These are phyloP conservation scores for Argyrosomus japonicus DNA, from an alignment of 2,113 vertebrate genomes.

Conservation along the genomic window DNA sequence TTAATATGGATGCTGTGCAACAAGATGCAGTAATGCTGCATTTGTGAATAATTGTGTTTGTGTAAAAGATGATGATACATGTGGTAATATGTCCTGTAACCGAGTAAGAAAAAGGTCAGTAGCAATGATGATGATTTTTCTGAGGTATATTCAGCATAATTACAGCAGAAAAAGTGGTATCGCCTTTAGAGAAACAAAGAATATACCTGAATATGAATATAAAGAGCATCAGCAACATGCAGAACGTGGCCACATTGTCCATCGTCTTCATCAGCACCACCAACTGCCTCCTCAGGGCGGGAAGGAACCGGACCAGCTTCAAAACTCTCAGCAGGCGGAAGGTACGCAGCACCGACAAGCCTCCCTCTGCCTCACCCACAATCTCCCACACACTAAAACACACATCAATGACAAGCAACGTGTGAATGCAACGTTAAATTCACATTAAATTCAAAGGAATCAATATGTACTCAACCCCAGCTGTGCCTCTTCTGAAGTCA, in stretches of 20 bases:
- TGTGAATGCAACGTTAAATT: conserved; percentile 11
- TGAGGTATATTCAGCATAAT: conserved; percentile 6
- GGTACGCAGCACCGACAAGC: conserved; percentile 90
- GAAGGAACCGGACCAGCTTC: conserved; percentile 94
- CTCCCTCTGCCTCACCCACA: conserved; percentile 91
- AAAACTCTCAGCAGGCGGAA: conserved; percentile 93
- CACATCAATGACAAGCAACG: conserved; percentile 14
- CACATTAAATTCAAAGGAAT: conserved; percentile 20
- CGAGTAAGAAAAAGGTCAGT: conserved; percentile 13
- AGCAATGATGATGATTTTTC: neutral
- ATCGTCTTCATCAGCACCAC: conserved; percentile 97
- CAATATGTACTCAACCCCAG: conserved; percentile 3
- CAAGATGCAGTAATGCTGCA: conserved; percentile 10
- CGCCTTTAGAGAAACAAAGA: neutral
- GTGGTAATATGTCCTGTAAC: conserved; percentile 13
- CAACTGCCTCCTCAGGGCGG: conserved; percentile 91
- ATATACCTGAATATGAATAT: conserved; percentile 95
- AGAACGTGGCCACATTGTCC: conserved; percentile 97
- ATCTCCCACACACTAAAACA: conserved; percentile 94
- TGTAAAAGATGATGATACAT: conserved; percentile 17
- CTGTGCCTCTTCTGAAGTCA: conserved; percentile 10
- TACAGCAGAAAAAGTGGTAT: conserved; percentile 3
- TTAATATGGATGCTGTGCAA: conserved; percentile 16
- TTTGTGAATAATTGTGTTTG: conserved; percentile 7
- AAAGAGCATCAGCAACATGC: conserved; percentile 96